Base-by-base conservation (phyloP, 1,140 invertebrate species). In the Teleopsis dalmanni region DNA sequence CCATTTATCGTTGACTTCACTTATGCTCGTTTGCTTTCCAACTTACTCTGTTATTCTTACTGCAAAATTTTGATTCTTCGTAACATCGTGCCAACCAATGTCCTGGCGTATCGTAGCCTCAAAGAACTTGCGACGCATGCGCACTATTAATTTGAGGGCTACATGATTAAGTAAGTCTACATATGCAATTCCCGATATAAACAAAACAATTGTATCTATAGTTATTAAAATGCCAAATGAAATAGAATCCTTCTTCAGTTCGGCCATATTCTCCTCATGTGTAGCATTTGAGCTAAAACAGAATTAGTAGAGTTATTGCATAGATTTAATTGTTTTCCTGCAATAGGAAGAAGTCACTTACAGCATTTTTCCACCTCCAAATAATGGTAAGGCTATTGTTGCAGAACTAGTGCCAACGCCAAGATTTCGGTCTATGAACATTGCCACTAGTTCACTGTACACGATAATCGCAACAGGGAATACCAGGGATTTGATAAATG, bases 11-110 rank as follows among this genome's bases (percentile, higher is more conserved):
- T n/a, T n/a, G n/a, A n/a, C n/a, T 8, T 2, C n/a, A n/a, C n/a
- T n/a, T n/a, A n/a, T n/a, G n/a, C n/a, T n/a, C n/a, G n/a, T n/a
- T n/a, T n/a, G n/a, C n/a, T n/a, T n/a, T 4, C 25, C 13, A 65
- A 74, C 76, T 65, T 58, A 93, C 91, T 95, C 89, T 18, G 89
- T 84, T 26, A 95, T 80, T 58, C 85, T 76, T 19, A 85, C 84
- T 16, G 90, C 89, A 62, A 95, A 87, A 71, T 93, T 91, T 57
- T 89, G 88, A 35, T 86, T 84, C 43, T 87, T 83, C 54, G 62
- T 52, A 5, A 82, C 83, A 64, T 95, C 91, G 70, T 91, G 94
- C 87, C 91, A 95, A 3, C 82, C 78, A 57, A 95, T 88, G 60
- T 95, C 89, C 65, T 95, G 91, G 38, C 85, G 78, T 8, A 95